A percentile compares a stretch with the other conserved stretches of the same genome.
Conservation (phyloP, 2,888 invertebrate genomes). For the Apantesis nais region DNA sequence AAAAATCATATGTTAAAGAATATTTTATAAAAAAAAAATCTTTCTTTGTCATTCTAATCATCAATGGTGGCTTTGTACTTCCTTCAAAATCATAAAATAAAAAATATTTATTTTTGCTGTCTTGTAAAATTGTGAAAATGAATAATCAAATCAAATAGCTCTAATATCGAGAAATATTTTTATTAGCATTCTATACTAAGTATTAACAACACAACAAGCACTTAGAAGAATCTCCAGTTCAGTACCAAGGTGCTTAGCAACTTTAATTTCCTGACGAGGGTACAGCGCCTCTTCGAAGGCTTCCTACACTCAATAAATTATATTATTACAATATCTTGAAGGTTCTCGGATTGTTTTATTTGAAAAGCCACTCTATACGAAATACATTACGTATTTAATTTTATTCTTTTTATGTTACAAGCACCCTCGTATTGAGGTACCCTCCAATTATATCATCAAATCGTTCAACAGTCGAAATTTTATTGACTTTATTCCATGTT, state of each 20-base stretch:
- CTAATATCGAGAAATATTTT: too few species aligned
- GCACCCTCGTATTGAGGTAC: slow-evolving; percentile 9
- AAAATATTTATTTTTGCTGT: too few species aligned
- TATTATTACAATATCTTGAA: neutral
- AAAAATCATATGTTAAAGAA: too few species aligned
- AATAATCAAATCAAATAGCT: too few species aligned
- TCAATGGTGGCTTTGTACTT: too few species aligned
- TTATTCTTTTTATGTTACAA: neutral
- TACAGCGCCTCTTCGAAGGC: neutral
- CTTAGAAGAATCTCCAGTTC: neutral
- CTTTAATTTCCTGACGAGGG: neutral
- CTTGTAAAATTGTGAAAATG: too few species aligned
- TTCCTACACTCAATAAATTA: neutral
- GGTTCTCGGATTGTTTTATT: neutral
- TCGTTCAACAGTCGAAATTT: slow-evolving; percentile 7
- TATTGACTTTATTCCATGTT: slow-evolving; percentile 9
- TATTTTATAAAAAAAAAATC: too few species aligned
- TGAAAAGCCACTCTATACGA: neutral
- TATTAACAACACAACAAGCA: neutral
- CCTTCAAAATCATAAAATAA: too few species aligned
- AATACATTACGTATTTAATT: slow-evolving; percentile 5
- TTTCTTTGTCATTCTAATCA: too few species aligned
- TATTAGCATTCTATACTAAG: neutral
- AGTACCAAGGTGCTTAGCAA: neutral
- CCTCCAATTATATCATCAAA: slow-evolving; percentile 22